phyloP scores from a whole-genome alignment of 2,113 vertebrate species.

The Mionectes macconnelli region DNA sequence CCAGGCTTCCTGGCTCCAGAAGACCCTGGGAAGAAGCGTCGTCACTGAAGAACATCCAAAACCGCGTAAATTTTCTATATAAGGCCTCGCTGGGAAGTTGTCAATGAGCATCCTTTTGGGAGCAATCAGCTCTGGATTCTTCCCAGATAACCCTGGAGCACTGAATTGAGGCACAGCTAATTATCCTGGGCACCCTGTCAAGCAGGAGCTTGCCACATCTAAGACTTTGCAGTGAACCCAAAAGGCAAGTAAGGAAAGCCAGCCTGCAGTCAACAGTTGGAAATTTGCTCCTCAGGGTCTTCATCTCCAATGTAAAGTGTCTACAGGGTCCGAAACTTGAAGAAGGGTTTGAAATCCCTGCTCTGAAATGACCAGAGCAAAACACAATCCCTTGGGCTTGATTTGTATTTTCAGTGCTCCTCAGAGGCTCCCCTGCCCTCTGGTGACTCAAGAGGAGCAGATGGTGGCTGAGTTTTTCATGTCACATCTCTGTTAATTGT shows the following conservation, averaged over 20 bases:
- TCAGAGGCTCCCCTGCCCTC: background rate
- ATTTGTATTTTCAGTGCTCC: background rate
- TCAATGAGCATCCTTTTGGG: background rate
- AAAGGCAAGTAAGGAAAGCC: background rate
- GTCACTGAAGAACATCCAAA: background rate
- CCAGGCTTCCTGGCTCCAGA: background rate
- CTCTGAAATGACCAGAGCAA: background rate
- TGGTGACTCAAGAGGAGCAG: background rate
- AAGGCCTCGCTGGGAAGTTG: background rate
- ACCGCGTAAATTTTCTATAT: background rate
- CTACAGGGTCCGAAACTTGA: background rate
- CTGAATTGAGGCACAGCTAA: background rate
- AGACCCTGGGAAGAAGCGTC: background rate
- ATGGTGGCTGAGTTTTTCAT: background rate
- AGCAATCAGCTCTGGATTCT: background rate
- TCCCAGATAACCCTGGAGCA: background rate
- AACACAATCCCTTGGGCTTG: background rate
- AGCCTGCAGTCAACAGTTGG: background rate
- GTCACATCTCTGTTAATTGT: background rate
- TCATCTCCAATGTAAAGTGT: background rate
- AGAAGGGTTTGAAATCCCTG: background rate
- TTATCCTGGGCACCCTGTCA: background rate
- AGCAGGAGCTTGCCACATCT: background rate
- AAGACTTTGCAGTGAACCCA: background rate
- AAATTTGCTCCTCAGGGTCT: background rate